A percentile compares a stretch with the other conserved stretches of the same genome.
These are phyloP conservation scores for Labeo rohita DNA, from an alignment of 2,113 vertebrate species.

Conservation along the genomic window DNA sequence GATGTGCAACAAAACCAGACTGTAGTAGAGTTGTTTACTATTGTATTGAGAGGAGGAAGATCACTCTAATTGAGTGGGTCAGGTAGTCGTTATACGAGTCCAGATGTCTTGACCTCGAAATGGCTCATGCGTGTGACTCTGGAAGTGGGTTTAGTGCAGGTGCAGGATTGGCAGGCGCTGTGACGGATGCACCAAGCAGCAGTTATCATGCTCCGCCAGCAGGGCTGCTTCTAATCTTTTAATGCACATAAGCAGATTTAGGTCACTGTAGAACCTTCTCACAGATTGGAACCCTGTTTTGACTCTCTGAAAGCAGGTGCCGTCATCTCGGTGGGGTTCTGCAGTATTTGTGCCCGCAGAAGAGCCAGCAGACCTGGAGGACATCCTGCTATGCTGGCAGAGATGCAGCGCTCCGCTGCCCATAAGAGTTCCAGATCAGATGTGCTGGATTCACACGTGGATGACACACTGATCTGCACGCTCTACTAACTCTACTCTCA, in stretches of 20 bases:
- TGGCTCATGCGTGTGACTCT: background rate
- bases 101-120: background rate
- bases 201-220: background rate
- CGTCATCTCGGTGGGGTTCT: background rate
- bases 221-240: constrained; percentile 20
- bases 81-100: background rate
- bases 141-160: background rate
- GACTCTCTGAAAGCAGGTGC: background rate
- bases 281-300: constrained; percentile 7
- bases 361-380: background rate
- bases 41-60: background rate
- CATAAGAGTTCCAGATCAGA: background rate
- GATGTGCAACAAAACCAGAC: background rate
- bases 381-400: background rate
- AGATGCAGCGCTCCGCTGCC: background rate
- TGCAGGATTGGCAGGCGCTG: background rate
- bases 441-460: background rate
- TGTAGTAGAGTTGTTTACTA: background rate
- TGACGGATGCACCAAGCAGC: background rate
- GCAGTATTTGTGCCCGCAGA: background rate
- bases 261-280: background rate
- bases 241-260: constrained; percentile 18
- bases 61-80: background rate
- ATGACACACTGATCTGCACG: constrained; percentile 10
- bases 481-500: constrained; percentile 12